Evolutionary conservation across 35 echinoderm and acorn worm species (phyloP).

Genomic region (Apostichopus parvimensis): DNA sequence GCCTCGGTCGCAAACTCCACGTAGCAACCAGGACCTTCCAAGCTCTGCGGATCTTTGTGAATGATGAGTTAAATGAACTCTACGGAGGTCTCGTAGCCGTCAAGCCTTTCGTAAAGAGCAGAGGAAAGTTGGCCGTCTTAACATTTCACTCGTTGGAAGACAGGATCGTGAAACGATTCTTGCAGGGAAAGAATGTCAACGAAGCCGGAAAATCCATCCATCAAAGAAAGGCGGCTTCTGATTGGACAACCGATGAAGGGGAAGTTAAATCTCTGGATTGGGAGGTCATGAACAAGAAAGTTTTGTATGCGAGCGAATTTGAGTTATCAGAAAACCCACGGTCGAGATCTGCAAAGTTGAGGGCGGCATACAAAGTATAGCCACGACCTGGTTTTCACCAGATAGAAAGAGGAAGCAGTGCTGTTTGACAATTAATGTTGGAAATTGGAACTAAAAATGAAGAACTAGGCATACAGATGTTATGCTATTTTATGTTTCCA

Average conservation of each 20-base stretch:
- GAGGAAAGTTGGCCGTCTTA: slow-evolving; percentile 72
- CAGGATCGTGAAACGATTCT: slow-evolving; percentile 80
- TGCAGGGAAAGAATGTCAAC: slow-evolving; percentile 75
- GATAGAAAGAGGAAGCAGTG: too few species aligned
- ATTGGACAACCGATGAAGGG: slow-evolving; percentile 11
- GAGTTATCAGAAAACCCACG: slow-evolving; percentile 80
- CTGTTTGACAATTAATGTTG: too few species aligned
- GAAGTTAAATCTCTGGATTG: slow-evolving; percentile 36
- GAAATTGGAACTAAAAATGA: too few species aligned
- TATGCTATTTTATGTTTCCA: too few species aligned
- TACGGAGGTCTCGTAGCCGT: slow-evolving; percentile 52
- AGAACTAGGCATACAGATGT: too few species aligned
- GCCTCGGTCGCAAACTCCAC: slow-evolving; percentile 65
- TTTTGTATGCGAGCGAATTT: slow-evolving; percentile 57
- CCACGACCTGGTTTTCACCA: background rate
- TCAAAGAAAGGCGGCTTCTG: slow-evolving; percentile 28
- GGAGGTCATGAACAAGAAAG: slow-evolving; percentile 62
- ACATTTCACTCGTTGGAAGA: slow-evolving; percentile 94
- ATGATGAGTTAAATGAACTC: slow-evolving; percentile 90
- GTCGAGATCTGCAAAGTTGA: slow-evolving; percentile 92
- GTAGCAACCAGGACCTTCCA: slow-evolving; percentile 90
- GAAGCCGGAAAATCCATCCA: slow-evolving; percentile 64
- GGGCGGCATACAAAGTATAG: slow-evolving; percentile 80
- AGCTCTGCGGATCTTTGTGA: slow-evolving; percentile 91
- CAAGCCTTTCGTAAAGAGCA: slow-evolving; percentile 57